phyloP scores from a whole-genome alignment of 2,113 vertebrate genomes.

The Verasper variegatus region DNA sequence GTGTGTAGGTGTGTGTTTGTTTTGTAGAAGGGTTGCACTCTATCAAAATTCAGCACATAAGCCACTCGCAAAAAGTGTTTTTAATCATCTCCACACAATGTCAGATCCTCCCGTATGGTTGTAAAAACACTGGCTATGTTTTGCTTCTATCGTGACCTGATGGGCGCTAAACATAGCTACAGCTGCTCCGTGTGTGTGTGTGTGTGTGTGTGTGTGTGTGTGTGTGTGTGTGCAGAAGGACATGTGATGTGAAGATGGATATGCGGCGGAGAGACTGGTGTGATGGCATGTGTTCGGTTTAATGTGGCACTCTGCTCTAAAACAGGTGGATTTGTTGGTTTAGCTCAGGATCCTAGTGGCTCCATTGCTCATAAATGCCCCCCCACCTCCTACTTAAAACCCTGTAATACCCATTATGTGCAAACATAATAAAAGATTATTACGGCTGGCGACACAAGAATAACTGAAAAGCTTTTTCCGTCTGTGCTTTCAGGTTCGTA shows the following conservation, averaged over 20 bases:
- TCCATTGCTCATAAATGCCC: conserved; percentile 12
- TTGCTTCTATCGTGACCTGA: conserved; percentile 41
- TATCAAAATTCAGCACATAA: not conserved
- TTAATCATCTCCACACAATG: conserved; percentile 42
- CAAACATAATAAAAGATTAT: too few relatives aligned
- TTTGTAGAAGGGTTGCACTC: conserved; percentile 20
- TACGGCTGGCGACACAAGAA: not conserved
- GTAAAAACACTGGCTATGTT: conserved; percentile 41
- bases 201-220: not conserved
- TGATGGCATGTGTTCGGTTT: not conserved
- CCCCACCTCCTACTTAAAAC: conserved; percentile 4
- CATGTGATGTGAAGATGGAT: conserved; percentile 62
- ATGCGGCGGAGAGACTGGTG: not conserved
- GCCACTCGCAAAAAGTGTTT: conserved; percentile 22
- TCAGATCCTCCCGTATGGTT: conserved; percentile 21
- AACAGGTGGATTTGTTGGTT: conserved; percentile 48
- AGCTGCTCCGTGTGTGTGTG: conserved; percentile 59
- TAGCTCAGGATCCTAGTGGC: conserved; percentile 34
- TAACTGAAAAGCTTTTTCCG: too few relatives aligned
- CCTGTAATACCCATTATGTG: conserved; percentile 9
- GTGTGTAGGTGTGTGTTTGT: conserved; percentile 21
- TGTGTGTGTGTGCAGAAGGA: conserved; percentile 12
- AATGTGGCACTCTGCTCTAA: not conserved
- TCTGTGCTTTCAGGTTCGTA: too few relatives aligned
- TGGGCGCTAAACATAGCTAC: conserved; percentile 75